Conservation (phyloP, 2,797 vertebrate species). For the Scolopax bukidnonensis region DNA sequence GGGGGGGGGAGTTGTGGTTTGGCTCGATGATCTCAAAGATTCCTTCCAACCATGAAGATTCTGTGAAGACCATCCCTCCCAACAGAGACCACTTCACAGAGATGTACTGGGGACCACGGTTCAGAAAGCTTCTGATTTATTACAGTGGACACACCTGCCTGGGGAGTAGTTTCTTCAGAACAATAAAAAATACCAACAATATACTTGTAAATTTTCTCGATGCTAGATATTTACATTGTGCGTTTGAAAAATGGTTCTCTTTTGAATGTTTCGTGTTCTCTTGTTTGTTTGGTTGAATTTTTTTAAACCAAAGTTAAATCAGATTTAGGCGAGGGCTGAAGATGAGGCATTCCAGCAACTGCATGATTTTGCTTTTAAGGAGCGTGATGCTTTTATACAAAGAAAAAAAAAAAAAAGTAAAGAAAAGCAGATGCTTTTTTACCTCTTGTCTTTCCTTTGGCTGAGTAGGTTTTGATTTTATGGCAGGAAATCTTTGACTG, state of each 20-base stretch:
- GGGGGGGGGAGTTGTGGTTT: too few relatives aligned
- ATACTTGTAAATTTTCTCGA: too few relatives aligned
- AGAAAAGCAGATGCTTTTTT: not conserved
- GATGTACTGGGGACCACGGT: rapidly evolving
- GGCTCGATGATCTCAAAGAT: too few relatives aligned
- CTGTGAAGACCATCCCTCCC: too few relatives aligned
- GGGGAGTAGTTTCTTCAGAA: not conserved
- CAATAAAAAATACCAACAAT: not conserved
- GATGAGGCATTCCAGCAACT: not conserved
- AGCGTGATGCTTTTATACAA: not conserved
- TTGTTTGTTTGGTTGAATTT: too few relatives aligned
- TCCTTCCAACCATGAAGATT: too few relatives aligned
- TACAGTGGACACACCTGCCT: not conserved
- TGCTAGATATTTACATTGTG: too few relatives aligned
- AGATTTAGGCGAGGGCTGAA: not conserved
- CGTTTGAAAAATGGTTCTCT: not conserved
- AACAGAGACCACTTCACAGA: rapidly evolving
- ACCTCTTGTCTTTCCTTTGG: not conserved
- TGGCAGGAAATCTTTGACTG: slow-evolving; percentile 57
- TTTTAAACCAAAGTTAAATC: not conserved
- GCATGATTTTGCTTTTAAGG: not conserved
- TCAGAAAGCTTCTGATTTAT: not conserved
- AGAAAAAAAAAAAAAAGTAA: not conserved
- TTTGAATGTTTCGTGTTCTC: not conserved
- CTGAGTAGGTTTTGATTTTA: slow-evolving; percentile 46